Percentiles rank a stretch among this genome's conserved stretches.
Conservation (phyloP, 1,140 invertebrate genomes). For the Pogonognathellus flavescens region DNA sequence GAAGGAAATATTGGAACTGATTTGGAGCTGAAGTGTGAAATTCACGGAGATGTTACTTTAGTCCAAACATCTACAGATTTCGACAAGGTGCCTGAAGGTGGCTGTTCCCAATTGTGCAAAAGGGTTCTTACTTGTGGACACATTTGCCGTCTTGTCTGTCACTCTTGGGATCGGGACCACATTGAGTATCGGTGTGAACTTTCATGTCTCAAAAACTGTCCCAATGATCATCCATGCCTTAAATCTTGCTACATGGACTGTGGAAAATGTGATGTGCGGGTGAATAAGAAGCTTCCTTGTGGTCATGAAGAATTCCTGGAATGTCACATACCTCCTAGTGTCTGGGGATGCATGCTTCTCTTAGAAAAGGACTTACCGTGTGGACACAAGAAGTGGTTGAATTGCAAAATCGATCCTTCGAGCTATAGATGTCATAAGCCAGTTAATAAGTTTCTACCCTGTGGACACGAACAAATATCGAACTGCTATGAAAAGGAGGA, state of each 20-base stretch:
- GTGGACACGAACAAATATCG: conserved; percentile 49
- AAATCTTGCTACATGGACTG: too few species aligned
- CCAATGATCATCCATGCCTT: conserved; percentile 44
- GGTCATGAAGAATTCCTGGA: conserved; percentile 6
- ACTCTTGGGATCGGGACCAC: conserved; percentile 65
- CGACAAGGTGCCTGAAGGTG: conserved; percentile 54
- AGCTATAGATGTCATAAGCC: not conserved
- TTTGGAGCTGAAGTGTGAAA: conserved; percentile 68
- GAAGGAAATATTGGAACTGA: conserved; percentile 63
- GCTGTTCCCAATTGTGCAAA: conserved; percentile 53
- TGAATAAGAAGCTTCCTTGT: conserved; percentile 22
- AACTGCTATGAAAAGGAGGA: not conserved
- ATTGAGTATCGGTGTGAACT: conserved; percentile 57
- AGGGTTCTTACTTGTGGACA: conserved; percentile 63
- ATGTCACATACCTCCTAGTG: conserved; percentile 18
- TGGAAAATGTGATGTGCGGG: not conserved
- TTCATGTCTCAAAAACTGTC: conserved; percentile 56
- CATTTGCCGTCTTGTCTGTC: conserved; percentile 66
- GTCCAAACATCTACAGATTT: conserved; percentile 56
- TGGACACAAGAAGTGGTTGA: conserved; percentile 54
- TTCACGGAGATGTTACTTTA: conserved; percentile 47
- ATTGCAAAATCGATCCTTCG: conserved; percentile 43
- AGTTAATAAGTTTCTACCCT: conserved; percentile 36
- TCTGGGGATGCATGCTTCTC: conserved; percentile 22
- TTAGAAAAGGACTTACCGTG: conserved; percentile 60